A percentile compares a stretch with the other conserved stretches of the same genome.
phyloP scores from a whole-genome alignment of 2,888 invertebrate genomes.

The Caradrina kadenii region DNA sequence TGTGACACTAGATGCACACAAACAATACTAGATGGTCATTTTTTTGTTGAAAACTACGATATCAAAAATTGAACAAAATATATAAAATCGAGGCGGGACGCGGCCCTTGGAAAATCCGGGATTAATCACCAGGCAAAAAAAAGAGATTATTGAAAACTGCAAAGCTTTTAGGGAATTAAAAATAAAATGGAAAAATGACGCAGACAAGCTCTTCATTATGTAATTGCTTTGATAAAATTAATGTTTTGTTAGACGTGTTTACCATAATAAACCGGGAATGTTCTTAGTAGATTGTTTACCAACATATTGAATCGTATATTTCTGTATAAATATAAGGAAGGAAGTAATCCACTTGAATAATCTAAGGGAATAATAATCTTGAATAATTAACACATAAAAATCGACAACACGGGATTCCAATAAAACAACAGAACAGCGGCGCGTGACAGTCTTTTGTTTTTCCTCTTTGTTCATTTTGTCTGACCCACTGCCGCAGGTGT shows the following conservation, averaged over 20 bases:
- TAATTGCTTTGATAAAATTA: constrained; percentile 43
- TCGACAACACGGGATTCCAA: no score
- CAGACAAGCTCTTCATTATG: constrained; percentile 49
- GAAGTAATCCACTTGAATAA: background rate
- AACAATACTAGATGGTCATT: background rate
- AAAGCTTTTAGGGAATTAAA: constrained; percentile 56
- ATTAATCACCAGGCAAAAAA: constrained; percentile 49
- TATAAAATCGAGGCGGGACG: constrained; percentile 5
- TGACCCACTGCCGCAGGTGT: background rate
- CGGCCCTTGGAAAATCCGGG: constrained; percentile 25
- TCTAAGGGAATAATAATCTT: background rate
- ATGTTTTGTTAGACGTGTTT: constrained; percentile 32
- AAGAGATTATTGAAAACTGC: constrained; percentile 56
- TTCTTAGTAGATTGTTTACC: background rate
- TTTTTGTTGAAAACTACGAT: constrained; percentile 19
- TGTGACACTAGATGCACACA: background rate
- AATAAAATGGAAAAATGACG: constrained; percentile 45
- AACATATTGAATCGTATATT: constrained; percentile 1
- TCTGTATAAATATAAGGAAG: background rate
- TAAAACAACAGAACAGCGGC: background rate
- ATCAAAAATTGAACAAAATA: constrained; percentile 28
- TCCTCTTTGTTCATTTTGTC: background rate
- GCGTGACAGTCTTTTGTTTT: background rate
- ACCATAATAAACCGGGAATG: background rate
- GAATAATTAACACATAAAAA: background rate